phyloP scores from a whole-genome alignment of 1,140 invertebrate genomes.

The Drosophila ironensis region DNA sequence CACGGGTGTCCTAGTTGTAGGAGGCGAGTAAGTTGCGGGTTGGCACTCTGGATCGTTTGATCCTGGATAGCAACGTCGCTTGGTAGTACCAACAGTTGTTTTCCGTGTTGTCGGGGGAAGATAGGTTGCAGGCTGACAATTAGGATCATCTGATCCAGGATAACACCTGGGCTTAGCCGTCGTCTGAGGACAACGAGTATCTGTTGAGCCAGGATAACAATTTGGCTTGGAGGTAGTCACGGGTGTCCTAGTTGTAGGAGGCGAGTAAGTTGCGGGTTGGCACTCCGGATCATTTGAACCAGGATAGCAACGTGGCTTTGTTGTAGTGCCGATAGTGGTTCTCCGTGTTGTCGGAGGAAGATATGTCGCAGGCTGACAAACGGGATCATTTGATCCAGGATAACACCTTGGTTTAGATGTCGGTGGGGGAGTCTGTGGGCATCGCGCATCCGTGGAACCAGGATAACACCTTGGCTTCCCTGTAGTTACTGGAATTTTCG shows the following conservation, averaged over 20 bases:
- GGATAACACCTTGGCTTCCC: conserved; percentile 67
- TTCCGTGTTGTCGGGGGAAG: conserved; percentile 30
- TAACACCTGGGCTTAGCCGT: conserved; percentile 32
- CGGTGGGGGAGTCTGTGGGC: conserved; percentile 60
- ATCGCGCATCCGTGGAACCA: conserved; percentile 82
- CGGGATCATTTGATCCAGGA: conserved; percentile 64
- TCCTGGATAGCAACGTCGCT: conserved; percentile 80
- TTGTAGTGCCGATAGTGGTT: too few relatives aligned
- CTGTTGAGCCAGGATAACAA: conserved; percentile 82
- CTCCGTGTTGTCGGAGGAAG: conserved; percentile 41
- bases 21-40: conserved; percentile 11
- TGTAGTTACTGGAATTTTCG: neutral
- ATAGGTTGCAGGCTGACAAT: conserved; percentile 10
- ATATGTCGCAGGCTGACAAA: conserved; percentile 53
- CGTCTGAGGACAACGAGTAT: conserved; percentile 57
- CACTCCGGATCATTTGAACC: conserved; percentile 6
- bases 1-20: conserved; percentile 21
- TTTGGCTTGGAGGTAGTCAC: conserved; percentile 33
- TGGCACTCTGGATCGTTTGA: conserved; percentile 43
- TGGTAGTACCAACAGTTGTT: conserved; percentile 34
- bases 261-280: too few relatives aligned
- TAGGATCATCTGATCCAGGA: conserved; percentile 73
- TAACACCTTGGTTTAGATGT: conserved; percentile 77
- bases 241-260: neutral
- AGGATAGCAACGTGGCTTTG: conserved; percentile 64